These are phyloP conservation scores for Holothuria glaberrima DNA, from an alignment of 35 echinoderm and acorn worm genomes.

Conservation along the genomic window DNA sequence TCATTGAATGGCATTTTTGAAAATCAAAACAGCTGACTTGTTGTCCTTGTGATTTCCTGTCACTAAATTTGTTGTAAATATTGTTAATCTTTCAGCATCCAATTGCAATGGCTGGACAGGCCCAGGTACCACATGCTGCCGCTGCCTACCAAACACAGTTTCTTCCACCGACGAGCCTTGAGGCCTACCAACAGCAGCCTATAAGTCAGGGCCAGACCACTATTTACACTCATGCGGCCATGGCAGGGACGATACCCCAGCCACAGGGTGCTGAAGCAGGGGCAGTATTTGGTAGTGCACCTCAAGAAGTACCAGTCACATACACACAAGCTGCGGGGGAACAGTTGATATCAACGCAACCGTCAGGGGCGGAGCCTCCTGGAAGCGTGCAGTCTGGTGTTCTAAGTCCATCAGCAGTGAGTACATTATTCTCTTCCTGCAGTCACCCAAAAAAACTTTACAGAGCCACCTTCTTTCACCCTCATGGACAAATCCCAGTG, in stretches of 20 bases:
- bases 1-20: too few relatives aligned
- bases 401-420: conserved; percentile 38
- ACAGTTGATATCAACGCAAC: conserved; percentile 60
- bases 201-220: conserved; percentile 50
- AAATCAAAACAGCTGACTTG: too few relatives aligned
- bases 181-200: conserved; percentile 54
- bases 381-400: conserved; percentile 32
- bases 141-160: conserved; percentile 62
- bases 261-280: conserved; percentile 45
- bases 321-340: conserved; percentile 63
- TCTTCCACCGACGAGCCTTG: conserved; percentile 63
- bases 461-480: too few relatives aligned
- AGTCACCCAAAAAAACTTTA: background rate
- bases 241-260: conserved; percentile 63
- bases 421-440: background rate
- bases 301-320: conserved; percentile 60
- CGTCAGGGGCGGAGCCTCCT: conserved; percentile 19
- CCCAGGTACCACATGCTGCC: conserved; percentile 51
- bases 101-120: conserved; percentile 56
- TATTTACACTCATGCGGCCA: conserved; percentile 48
- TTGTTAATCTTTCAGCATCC: conserved; percentile 39
- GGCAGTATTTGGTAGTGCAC: conserved; percentile 28
- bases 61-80: background rate
- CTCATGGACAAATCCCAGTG: background rate
- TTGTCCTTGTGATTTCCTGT: background rate